Evolutionary conservation across 2,797 vertebrate species (phyloP).

Genomic region (Malurus splendens): DNA sequence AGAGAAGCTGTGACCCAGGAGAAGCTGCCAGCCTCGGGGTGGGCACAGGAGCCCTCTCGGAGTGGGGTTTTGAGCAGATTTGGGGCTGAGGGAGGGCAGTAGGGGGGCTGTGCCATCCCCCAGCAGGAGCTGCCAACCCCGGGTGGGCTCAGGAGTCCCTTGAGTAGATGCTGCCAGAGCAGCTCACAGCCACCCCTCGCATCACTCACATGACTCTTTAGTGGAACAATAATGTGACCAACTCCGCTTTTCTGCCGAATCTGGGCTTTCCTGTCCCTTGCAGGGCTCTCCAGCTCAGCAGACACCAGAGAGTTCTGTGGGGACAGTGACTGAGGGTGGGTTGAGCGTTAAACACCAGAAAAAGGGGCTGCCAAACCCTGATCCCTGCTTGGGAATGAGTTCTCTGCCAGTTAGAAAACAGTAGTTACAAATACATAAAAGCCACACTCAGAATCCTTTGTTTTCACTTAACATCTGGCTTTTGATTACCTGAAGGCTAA

Average conservation of each 20-base stretch:
- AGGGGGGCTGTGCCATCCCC: too few relatives aligned
- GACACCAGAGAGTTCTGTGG: accelerated
- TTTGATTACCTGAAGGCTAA: neutral
- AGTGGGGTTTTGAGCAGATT: too few relatives aligned
- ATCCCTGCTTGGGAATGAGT: neutral
- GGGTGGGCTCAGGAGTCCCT: neutral
- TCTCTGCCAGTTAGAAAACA: neutral
- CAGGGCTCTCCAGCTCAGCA: neutral
- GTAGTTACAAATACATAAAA: accelerated
- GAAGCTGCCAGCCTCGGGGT: too few relatives aligned
- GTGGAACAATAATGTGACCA: accelerated
- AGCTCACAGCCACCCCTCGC: neutral
- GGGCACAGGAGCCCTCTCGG: too few relatives aligned
- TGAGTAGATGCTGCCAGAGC: neutral
- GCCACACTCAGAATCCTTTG: neutral
- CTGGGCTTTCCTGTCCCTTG: neutral
- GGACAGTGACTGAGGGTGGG: accelerated
- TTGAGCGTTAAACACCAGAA: neutral
- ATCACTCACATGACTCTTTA: accelerated
- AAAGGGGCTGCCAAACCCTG: neutral
- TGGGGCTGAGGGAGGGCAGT: too few relatives aligned
- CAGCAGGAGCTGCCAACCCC: neutral
- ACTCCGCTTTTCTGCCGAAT: neutral
- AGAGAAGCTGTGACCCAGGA: too few relatives aligned
- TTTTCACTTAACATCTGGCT: neutral